Evolutionary conservation across 2,797 vertebrate genomes (phyloP).

Genomic region (Pithecia hirsuta): DNA sequence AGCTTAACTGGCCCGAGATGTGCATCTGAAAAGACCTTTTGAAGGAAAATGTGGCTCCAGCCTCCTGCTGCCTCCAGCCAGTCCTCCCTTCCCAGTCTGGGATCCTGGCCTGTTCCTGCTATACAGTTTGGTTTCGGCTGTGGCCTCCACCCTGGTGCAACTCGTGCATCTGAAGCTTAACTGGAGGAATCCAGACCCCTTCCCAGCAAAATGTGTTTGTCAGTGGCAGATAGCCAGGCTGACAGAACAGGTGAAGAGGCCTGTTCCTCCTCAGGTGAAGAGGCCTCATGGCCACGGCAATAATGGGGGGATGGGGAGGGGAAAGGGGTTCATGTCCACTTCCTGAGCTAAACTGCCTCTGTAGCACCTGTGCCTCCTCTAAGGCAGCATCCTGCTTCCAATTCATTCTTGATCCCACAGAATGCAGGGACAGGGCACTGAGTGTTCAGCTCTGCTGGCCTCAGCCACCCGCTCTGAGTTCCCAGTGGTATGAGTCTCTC

Average conservation of each 20-base stretch:
- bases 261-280: background rate
- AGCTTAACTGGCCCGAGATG: background rate
- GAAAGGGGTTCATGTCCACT: background rate
- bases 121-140: background rate
- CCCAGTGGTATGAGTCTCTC: background rate
- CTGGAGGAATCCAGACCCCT: background rate
- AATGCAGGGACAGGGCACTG: background rate
- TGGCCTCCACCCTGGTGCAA: background rate
- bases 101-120: background rate
- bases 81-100: background rate
- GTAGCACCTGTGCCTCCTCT: background rate
- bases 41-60: no score
- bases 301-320: background rate
- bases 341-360: background rate
- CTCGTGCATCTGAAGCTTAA: background rate
- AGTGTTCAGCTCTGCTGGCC: background rate
- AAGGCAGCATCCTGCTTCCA: background rate
- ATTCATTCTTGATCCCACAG: background rate
- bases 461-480: background rate
- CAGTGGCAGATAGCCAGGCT: background rate
- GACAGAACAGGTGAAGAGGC: background rate
- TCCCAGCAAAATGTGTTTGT: background rate
- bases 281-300: fast-evolving
- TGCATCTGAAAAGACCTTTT: background rate
- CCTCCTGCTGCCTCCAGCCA: background rate